Evolutionary conservation across 2,113 vertebrate species (phyloP).

Genomic region (Strigops habroptila): DNA sequence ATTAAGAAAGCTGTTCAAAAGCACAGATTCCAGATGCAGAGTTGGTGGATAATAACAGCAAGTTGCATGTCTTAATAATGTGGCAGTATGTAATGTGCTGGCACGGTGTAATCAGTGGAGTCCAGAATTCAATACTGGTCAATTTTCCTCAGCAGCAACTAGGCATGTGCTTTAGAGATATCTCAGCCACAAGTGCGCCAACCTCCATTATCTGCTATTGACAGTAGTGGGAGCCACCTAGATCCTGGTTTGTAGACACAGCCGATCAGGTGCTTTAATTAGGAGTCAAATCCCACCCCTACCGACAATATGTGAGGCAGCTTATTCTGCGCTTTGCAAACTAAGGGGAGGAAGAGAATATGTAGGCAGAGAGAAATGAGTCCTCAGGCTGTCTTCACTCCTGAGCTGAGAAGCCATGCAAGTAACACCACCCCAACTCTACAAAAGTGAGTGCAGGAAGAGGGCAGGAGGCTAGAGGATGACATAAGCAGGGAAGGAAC

Average conservation of each 20-base stretch:
- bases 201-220: neutral
- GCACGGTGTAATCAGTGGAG: neutral
- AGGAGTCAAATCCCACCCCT: neutral
- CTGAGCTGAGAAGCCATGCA: neutral
- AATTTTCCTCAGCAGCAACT: neutral
- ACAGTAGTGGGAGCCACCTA: neutral
- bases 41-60: neutral
- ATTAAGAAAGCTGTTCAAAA: neutral
- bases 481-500: neutral
- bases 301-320: neutral
- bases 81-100: neutral
- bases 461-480: neutral
- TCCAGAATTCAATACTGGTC: neutral
- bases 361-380: neutral
- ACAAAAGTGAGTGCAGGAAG: neutral
- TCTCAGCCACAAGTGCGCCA: neutral
- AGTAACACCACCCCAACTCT: too few relatives aligned
- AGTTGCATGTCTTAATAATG: neutral
- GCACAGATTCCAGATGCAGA: neutral
- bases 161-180: neutral
- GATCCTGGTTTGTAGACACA: accelerated
- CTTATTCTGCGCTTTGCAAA: neutral
- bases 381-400: neutral
- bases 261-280: neutral
- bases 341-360: neutral